Conservation (phyloP, 1,140 invertebrate species). For the Drusus annulatus region DNA sequence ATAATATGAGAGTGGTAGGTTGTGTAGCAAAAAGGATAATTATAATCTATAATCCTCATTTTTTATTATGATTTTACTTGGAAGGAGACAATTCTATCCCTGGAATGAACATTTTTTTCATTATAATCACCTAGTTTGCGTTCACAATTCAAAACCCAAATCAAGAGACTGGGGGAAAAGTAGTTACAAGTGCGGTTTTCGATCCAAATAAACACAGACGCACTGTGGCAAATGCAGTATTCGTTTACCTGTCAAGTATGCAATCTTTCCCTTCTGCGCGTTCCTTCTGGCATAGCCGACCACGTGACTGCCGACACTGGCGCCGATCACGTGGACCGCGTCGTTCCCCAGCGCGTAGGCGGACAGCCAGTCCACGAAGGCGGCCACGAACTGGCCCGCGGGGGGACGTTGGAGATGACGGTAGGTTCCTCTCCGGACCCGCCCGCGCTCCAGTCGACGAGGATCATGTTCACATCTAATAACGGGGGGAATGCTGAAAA, state of each 20-base stretch:
- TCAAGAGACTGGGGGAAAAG: too few relatives aligned
- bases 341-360: conserved; percentile 61
- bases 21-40: too few relatives aligned
- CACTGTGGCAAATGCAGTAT: conserved; percentile 19
- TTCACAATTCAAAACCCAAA: too few relatives aligned
- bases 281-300: conserved; percentile 82
- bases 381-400: conserved; percentile 67
- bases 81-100: too few relatives aligned
- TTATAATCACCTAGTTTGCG: too few relatives aligned
- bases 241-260: conserved; percentile 22
- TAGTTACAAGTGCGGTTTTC: too few relatives aligned
- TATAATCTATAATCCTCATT: too few relatives aligned
- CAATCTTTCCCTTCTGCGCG: neutral
- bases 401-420: conserved; percentile 65
- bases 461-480: conserved; percentile 60
- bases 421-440: conserved; percentile 55
- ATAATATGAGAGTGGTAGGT: too few relatives aligned
- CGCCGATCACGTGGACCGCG: conserved; percentile 88
- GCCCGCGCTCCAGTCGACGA: conserved; percentile 53
- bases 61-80: too few relatives aligned
- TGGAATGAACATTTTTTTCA: too few relatives aligned
- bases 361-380: conserved; percentile 61
- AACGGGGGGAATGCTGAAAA: conserved; percentile 61
- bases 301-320: conserved; percentile 90
- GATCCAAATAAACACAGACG: too few relatives aligned